Evolutionary conservation across 2,888 invertebrate species (phyloP).

Genomic region (Drosophila nr. perissopoda): DNA sequence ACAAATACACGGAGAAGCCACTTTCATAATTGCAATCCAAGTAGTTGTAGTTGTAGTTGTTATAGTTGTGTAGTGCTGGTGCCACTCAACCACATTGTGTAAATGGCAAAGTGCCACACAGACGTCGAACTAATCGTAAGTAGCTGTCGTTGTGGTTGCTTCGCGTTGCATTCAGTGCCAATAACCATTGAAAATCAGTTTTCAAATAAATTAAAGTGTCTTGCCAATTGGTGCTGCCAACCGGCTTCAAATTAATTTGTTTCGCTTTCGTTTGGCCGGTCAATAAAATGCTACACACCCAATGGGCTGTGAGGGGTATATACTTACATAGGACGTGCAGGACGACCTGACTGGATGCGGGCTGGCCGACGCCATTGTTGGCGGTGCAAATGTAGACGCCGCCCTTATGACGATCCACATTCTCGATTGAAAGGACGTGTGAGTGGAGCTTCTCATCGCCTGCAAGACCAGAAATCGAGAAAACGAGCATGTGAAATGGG

Average conservation of each 20-base stretch:
- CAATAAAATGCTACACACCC: conserved; percentile 10
- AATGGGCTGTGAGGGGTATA: conserved; percentile 59
- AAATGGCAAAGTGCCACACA: conserved; percentile 23
- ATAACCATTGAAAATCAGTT: conserved; percentile 74
- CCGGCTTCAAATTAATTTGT: conserved; percentile 69
- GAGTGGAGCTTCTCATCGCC: conserved; percentile 88
- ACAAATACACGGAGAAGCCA: conserved; percentile 41
- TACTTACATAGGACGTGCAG: conserved; percentile 89
- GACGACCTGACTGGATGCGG: conserved; percentile 87
- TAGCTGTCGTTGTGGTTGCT: conserved; percentile 1
- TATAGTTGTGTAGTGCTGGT: conserved; percentile 13
- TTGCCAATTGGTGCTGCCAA: conserved; percentile 43
- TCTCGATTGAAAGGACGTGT: conserved; percentile 87
- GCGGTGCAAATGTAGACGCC: conserved; percentile 88
- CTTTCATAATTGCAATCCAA: conserved; percentile 67
- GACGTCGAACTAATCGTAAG: conserved; percentile 17
- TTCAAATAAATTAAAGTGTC: conserved; percentile 72
- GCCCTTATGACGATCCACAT: conserved; percentile 88
- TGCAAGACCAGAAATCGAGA: conserved; percentile 64
- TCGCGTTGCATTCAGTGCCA: conserved; percentile 55
- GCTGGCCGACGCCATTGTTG: conserved; percentile 88
- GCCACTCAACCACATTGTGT: conserved; percentile 11
- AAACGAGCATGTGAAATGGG: neutral
- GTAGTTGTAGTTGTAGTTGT: conserved; percentile 16
- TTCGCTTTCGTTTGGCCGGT: conserved; percentile 48